phyloP scores from a whole-genome alignment of 2,797 vertebrate genomes.

The Notamacropus eugenii region DNA sequence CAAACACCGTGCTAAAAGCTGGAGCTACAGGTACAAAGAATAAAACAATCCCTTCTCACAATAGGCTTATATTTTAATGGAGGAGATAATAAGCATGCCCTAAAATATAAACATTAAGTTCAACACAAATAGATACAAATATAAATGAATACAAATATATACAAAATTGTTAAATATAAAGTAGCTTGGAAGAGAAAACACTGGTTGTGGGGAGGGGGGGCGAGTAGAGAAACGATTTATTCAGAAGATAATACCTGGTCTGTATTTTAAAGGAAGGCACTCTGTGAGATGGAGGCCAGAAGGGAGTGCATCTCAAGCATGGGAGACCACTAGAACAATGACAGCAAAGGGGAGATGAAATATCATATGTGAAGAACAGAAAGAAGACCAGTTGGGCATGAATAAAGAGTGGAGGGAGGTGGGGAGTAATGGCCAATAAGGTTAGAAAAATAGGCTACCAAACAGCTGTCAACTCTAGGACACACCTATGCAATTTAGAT shows the following conservation, averaged over 20 bases:
- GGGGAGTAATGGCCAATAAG: neutral
- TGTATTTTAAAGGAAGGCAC: neutral
- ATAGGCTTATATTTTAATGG: neutral
- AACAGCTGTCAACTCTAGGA: neutral
- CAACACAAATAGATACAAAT: neutral
- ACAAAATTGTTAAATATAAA: neutral
- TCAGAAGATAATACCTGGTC: neutral
- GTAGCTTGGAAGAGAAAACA: neutral
- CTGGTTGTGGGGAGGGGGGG: too few species aligned
- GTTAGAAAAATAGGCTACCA: neutral
- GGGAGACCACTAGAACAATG: neutral
- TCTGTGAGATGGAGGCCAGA: neutral
- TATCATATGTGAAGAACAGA: neutral
- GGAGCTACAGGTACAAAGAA: neutral
- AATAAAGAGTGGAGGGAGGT: neutral
- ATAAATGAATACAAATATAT: neutral
- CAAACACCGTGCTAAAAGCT: neutral
- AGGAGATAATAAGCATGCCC: neutral
- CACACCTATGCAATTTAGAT: too few species aligned
- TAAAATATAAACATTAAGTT: neutral
- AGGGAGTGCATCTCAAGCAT: neutral
- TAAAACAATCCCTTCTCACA: neutral
- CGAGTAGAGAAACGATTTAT: neutral
- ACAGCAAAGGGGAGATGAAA: neutral
- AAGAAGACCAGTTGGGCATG: rapidly evolving